Evolutionary conservation across 2,113 vertebrate species (phyloP).

Genomic region (Sorex fumeus): DNA sequence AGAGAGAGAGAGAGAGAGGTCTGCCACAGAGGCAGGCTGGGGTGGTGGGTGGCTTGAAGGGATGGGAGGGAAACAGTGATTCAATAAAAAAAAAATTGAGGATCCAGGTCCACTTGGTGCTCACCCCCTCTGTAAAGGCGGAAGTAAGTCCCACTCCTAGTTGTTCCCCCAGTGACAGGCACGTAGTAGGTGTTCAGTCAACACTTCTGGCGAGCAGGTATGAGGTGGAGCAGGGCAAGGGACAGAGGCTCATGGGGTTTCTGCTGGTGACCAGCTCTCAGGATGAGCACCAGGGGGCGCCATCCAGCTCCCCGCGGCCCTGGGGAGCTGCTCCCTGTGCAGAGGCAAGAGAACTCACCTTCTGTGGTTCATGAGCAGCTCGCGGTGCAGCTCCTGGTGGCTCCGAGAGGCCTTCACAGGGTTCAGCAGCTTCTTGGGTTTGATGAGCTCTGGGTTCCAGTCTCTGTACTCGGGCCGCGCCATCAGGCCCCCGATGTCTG

Average conservation of each 20-base stretch:
- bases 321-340: background rate
- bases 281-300: background rate
- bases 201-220: background rate
- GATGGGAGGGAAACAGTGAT: no score
- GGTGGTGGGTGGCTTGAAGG: no score
- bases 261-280: background rate
- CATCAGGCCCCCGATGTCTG: conserved; percentile 88
- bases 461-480: conserved; percentile 90
- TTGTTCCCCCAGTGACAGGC: background rate
- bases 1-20: no score
- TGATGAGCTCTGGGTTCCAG: conserved; percentile 93
- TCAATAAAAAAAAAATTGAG: no score
- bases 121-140: background rate
- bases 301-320: background rate
- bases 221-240: background rate
- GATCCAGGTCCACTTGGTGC: no score
- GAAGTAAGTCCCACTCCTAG: background rate
- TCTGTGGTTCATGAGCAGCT: conserved; percentile 94
- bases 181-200: background rate
- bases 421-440: conserved; percentile 93
- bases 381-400: conserved; percentile 94
- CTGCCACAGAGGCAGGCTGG: no score
- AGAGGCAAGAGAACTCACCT: conserved; percentile 85
- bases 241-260: background rate
- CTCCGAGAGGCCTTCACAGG: conserved; percentile 93